A percentile compares a stretch with the other conserved stretches of the same genome.
Conservation (phyloP, 2,888 invertebrate genomes). For the Rotaria socialis region DNA sequence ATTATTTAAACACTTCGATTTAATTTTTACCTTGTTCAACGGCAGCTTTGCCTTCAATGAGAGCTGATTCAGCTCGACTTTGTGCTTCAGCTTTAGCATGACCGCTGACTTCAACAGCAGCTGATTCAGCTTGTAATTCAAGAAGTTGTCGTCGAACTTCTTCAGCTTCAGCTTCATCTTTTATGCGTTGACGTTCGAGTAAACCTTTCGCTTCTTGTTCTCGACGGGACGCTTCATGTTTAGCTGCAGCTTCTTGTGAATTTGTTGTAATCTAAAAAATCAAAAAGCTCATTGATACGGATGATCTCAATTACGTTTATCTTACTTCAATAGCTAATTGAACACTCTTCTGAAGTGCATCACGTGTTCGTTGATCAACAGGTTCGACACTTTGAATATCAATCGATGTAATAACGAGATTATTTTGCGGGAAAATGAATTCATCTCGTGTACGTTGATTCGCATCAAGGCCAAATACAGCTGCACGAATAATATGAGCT, state of each 20-base stretch:
- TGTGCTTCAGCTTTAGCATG: constrained; percentile 63
- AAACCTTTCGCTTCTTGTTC: constrained; percentile 62
- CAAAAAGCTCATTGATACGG: no score
- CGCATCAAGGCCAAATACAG: constrained; percentile 62
- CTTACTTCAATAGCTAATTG: constrained; percentile 64
- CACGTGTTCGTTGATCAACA: constrained; percentile 63
- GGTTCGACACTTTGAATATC: constrained; percentile 63
- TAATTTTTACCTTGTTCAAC: constrained; percentile 56
- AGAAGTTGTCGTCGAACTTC: constrained; percentile 48
- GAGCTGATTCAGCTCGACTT: constrained; percentile 60
- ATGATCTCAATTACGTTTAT: constrained; percentile 51
- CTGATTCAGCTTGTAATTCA: constrained; percentile 55
- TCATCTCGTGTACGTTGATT: constrained; percentile 58
- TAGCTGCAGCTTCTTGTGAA: constrained; percentile 45
- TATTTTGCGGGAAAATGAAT: constrained; percentile 55
- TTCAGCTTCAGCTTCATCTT: constrained; percentile 62
- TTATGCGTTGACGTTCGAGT: constrained; percentile 61
- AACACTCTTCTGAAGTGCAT: constrained; percentile 62
- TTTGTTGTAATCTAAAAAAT: constrained; percentile 47
- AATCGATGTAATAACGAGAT: constrained; percentile 60
- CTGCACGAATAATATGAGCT: constrained; percentile 61
- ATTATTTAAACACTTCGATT: constrained; percentile 52
- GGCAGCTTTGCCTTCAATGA: constrained; percentile 54
- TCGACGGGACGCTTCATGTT: constrained; percentile 61
- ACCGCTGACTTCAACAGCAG: constrained; percentile 62